A percentile compares a stretch with the other conserved stretches of the same genome.
Conservation (phyloP, 2,888 invertebrate species). For the Camponotus fellah region DNA sequence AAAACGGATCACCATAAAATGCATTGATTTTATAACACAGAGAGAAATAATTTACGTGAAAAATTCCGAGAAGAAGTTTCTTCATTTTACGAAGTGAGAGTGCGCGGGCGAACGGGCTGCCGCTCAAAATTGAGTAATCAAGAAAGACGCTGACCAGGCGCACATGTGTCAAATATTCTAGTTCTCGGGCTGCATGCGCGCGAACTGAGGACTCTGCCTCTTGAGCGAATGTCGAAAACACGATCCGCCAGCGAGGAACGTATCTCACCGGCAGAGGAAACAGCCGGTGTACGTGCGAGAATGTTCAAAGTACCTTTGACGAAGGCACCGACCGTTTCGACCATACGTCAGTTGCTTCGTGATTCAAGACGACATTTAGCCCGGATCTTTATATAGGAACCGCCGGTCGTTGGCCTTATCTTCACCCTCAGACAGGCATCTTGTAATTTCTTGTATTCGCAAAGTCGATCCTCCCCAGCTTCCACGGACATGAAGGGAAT, state of each 20-base stretch:
- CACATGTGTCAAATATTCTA: slow-evolving; percentile 67
- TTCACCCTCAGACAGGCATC: slow-evolving; percentile 77
- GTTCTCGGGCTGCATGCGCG: slow-evolving; percentile 19
- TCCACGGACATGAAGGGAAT: slow-evolving; percentile 78
- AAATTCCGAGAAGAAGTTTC: not conserved
- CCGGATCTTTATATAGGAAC: slow-evolving; percentile 75
- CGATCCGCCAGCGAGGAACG: slow-evolving; percentile 58
- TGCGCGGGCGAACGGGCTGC: slow-evolving; percentile 16
- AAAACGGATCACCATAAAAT: not conserved
- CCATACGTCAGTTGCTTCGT: slow-evolving; percentile 75
- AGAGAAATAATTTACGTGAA: slow-evolving; percentile 46
- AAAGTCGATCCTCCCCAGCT: slow-evolving; percentile 64
- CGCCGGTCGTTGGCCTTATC: slow-evolving; percentile 77
- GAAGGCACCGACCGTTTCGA: slow-evolving; percentile 71
- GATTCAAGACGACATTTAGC: slow-evolving; percentile 78
- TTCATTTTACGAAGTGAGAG: slow-evolving; percentile 22
- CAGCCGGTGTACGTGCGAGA: slow-evolving; percentile 76
- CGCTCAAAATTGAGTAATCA: slow-evolving; percentile 69
- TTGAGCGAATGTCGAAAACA: slow-evolving; percentile 39
- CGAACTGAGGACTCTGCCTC: slow-evolving; percentile 16
- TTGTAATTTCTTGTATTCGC: slow-evolving; percentile 81
- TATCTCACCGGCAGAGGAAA: slow-evolving; percentile 67
- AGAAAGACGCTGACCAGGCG: slow-evolving; percentile 64
- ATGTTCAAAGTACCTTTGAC: slow-evolving; percentile 72
- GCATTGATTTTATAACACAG: slow-evolving; percentile 4